Base-by-base conservation (phyloP, 2,113 vertebrate genomes). In the Antennarius striatus region DNA sequence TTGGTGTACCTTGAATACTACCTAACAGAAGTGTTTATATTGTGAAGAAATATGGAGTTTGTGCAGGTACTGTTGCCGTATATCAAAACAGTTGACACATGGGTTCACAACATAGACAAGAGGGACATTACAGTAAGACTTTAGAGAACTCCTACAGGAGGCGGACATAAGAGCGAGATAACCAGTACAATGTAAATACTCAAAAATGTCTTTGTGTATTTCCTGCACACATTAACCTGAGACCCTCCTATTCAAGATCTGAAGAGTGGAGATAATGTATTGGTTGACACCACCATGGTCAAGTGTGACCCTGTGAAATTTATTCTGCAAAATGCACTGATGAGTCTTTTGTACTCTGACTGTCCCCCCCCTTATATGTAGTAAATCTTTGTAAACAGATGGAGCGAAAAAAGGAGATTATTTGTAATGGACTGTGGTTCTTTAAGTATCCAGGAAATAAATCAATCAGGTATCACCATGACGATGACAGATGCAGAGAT, bases 361-460 rank as follows among this genome's bases (percentile, higher is more conserved):
- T 22, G 10, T 3, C 32, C 32, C 22, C 17, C 48, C 57, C 48
- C 57, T 46, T 36, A 36, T 36, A 36, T 36, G 7, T 36, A 36
- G 42, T 43, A 60, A 75, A 68, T 68, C 68, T 61, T 65, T 16
- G 42, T 14, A 51, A 53, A 62, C 22, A 10, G 39, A 40, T 40
- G 10, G 39, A 40, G 39, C 5, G 40, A 4, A 61, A 63, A 48
- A 40, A 49, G 45, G 12, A 54, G 28, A 51, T 77, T 52, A 36
- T 53, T 59, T 63, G 47, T 56, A 63, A 64, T 63, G 59, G 49
- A 60, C 17, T 14, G 15, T 8, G 53, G 8, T 57, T 62, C 22
- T 81, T 78, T 73, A 61, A 68, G 59, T 64, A 49, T 73, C 42
- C 40, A 63, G 49, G 60, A 82, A 82, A 79, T 69, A 63, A 55